These are phyloP conservation scores for Drosophila grimshawi DNA, from an alignment of 1,140 invertebrate species.

Conservation along the genomic window DNA sequence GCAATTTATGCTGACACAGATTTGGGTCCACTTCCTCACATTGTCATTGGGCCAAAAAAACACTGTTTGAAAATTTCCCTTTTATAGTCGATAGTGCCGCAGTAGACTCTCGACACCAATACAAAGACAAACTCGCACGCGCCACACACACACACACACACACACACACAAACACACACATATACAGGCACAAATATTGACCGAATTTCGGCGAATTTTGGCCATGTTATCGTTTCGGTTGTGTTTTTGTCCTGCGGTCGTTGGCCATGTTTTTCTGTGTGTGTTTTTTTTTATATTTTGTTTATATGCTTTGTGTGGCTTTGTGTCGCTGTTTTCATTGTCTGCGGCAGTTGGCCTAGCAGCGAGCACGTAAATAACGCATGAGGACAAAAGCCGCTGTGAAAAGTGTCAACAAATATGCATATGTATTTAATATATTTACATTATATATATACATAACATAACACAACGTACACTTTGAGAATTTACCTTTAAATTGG, in stretches of 20 bases:
- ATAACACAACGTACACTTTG: not conserved
- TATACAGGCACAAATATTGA: constrained; percentile 67
- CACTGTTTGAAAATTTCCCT: constrained; percentile 49
- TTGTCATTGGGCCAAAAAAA: constrained; percentile 25
- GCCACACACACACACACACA: constrained; percentile 13
- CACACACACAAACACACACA: constrained; percentile 20
- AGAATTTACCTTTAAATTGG: constrained; percentile 29
- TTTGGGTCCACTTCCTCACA: constrained; percentile 28
- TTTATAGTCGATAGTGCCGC: constrained; percentile 27
- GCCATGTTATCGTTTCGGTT: constrained; percentile 38
- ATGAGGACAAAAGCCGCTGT: constrained; percentile 21
- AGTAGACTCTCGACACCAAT: constrained; percentile 6
- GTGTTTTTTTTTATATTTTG: constrained; percentile 9
- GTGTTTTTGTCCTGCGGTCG: constrained; percentile 27
- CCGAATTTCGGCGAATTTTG: constrained; percentile 70
- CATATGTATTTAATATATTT: not conserved
- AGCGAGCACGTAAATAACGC: constrained; percentile 48
- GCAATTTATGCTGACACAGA: constrained; percentile 70
- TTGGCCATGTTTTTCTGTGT: constrained; percentile 25
- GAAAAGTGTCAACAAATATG: not conserved
- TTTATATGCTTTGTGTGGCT: constrained; percentile 35
- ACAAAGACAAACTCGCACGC: constrained; percentile 1
- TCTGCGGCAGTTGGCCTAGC: constrained; percentile 36
- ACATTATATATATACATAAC: constrained; percentile 4
- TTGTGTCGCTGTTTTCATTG: constrained; percentile 41